These are phyloP conservation scores for Saguinus imperator DNA, from an alignment of 2,113 vertebrate species.

Conservation along the genomic window DNA sequence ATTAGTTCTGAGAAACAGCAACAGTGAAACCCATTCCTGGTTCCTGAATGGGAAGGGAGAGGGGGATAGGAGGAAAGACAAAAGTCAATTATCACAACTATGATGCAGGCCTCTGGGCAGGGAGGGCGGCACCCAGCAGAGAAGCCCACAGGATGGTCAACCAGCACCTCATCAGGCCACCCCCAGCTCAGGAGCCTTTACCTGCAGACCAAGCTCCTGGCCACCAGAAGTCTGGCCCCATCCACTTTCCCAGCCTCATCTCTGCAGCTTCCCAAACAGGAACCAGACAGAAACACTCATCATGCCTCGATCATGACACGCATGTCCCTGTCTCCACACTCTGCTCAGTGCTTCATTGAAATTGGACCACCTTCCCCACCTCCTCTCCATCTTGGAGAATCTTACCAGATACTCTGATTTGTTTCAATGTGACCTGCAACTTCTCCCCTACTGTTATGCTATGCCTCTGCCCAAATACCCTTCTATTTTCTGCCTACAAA, in stretches of 20 bases:
- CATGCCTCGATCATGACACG: background rate
- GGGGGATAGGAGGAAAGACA: background rate
- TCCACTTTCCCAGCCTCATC: background rate
- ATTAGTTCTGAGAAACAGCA: background rate
- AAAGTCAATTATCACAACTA: background rate
- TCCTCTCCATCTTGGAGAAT: background rate
- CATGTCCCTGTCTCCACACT: background rate
- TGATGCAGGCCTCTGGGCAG: fast-evolving
- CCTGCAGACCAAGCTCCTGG: background rate
- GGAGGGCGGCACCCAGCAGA: background rate
- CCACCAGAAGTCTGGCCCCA: no score
- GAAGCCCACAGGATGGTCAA: background rate
- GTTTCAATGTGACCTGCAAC: background rate
- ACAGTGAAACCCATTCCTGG: background rate
- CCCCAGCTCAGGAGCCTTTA: background rate
- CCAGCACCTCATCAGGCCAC: background rate
- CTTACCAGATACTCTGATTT: background rate
- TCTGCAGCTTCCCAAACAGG: background rate
- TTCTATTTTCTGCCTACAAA: background rate
- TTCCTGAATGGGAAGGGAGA: background rate
- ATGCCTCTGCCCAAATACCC: background rate
- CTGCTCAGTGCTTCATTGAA: background rate
- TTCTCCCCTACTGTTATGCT: background rate
- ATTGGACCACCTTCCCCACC: background rate
- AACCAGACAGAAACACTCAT: background rate